Evolutionary conservation across 2,888 invertebrate genomes (phyloP).

Genomic region (Iphiclides podalirius): DNA sequence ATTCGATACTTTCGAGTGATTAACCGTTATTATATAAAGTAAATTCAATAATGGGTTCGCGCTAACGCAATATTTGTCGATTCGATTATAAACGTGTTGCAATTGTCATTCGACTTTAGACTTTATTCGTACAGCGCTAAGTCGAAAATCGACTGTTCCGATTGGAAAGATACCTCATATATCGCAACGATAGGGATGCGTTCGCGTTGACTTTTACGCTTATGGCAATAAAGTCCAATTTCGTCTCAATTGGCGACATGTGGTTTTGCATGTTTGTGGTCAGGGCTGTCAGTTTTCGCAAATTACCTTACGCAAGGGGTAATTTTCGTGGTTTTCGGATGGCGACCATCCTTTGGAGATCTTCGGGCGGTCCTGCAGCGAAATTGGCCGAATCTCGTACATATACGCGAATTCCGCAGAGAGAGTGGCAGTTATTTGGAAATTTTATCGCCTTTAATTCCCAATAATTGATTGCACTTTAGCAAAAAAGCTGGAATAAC

Average conservation of each 20-base stretch:
- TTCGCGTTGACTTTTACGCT: conserved; percentile 9
- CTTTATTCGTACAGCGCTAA: conserved; percentile 37
- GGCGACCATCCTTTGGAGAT: no score
- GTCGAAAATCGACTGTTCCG: conserved; percentile 37
- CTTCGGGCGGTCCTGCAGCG: no score
- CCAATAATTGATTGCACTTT: not conserved
- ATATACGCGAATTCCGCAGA: no score
- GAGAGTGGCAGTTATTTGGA: no score
- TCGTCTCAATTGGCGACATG: conserved; percentile 13
- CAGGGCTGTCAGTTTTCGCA: conserved; percentile 29
- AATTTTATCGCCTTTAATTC: not conserved
- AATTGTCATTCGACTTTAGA: conserved; percentile 31
- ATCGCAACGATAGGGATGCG: conserved; percentile 20
- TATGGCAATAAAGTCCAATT: conserved; percentile 18
- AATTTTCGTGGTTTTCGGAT: conserved; percentile 11
- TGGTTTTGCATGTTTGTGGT: conserved; percentile 8
- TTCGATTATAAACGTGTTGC: conserved; percentile 34
- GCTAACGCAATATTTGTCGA: conserved; percentile 72
- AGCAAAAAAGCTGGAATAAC: no score
- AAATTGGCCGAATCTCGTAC: no score
- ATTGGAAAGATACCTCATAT: no score
- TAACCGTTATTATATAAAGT: conserved; percentile 80
- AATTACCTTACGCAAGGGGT: conserved; percentile 16
- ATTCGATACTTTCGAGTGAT: conserved; percentile 74
- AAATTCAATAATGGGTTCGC: conserved; percentile 77